These are phyloP conservation scores for Notoglanidium macrostoma DNA, from an alignment of 2,797 vertebrate species.

Conservation along the genomic window DNA sequence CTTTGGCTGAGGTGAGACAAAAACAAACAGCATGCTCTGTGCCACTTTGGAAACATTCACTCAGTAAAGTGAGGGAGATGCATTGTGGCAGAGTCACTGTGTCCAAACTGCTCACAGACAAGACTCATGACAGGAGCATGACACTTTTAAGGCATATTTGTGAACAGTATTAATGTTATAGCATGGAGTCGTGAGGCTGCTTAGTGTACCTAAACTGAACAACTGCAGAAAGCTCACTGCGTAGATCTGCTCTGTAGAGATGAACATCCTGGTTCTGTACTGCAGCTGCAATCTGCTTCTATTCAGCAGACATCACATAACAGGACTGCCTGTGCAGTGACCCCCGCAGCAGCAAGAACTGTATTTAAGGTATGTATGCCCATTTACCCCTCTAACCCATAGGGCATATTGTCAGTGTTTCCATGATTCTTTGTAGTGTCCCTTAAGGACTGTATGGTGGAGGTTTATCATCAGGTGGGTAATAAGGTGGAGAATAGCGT, in stretches of 20 bases:
- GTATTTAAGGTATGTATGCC: conserved; percentile 37
- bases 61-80: conserved; percentile 25
- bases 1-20: conserved; percentile 29
- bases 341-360: conserved; percentile 39
- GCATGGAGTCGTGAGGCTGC: conserved; percentile 38
- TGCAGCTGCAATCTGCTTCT: conserved; percentile 31
- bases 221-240: conserved; percentile 9
- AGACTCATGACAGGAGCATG: conserved; percentile 43
- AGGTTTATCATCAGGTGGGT: conserved; percentile 94
- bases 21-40: conserved; percentile 24
- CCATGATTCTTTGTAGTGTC: background rate
- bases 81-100: conserved; percentile 44
- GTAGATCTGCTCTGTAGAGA: conserved; percentile 31
- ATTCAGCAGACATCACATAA: background rate
- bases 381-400: background rate
- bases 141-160: conserved; percentile 74
- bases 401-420: background rate
- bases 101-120: conserved; percentile 39
- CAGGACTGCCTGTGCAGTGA: background rate
- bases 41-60: conserved; percentile 20
- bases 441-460: conserved; percentile 93
- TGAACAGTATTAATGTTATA: conserved; percentile 69
- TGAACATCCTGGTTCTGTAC: conserved; percentile 14
- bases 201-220: conserved; percentile 10
- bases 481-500: conserved; percentile 93